phyloP scores from a whole-genome alignment of 2,113 vertebrate species.

The Vicugna pacos region DNA sequence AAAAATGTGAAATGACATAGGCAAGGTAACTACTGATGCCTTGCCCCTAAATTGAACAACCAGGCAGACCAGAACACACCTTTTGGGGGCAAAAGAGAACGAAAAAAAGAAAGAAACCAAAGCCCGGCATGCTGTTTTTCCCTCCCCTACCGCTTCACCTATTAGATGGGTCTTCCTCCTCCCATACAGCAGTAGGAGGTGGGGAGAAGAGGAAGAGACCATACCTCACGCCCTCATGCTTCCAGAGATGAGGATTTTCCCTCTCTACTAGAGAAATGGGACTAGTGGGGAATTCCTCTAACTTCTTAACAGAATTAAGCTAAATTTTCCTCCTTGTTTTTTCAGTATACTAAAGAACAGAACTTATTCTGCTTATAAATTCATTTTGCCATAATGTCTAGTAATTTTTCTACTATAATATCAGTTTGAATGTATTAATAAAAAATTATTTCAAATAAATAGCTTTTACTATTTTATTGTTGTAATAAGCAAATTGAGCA shows the following conservation, averaged over 20 bases:
- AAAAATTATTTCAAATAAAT: neutral
- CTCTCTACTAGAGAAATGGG: neutral
- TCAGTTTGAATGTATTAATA: conserved; percentile 17
- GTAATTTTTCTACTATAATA: neutral
- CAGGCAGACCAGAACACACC: neutral
- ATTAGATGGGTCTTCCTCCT: neutral
- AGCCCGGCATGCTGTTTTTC: neutral
- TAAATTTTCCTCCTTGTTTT: neutral
- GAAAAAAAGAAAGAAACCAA: too few species aligned
- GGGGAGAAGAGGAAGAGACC: neutral
- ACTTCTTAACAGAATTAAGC: neutral
- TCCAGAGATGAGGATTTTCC: neutral
- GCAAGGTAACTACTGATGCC: neutral
- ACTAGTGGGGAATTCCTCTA: neutral
- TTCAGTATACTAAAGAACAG: neutral
- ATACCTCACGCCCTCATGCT: neutral
- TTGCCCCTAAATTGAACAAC: neutral
- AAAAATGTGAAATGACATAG: neutral
- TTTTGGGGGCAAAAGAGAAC: neutral
- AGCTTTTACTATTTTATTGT: neutral
- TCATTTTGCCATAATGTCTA: neutral
- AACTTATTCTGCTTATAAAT: conserved; percentile 18
- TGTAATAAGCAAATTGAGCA: neutral
- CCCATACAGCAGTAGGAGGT: neutral
- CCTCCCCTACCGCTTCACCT: neutral